Evolutionary conservation across 2,888 invertebrate genomes (phyloP), one percentile per base, ranked within the genome.

Genomic region (Polydesmus complanatus): DNA sequence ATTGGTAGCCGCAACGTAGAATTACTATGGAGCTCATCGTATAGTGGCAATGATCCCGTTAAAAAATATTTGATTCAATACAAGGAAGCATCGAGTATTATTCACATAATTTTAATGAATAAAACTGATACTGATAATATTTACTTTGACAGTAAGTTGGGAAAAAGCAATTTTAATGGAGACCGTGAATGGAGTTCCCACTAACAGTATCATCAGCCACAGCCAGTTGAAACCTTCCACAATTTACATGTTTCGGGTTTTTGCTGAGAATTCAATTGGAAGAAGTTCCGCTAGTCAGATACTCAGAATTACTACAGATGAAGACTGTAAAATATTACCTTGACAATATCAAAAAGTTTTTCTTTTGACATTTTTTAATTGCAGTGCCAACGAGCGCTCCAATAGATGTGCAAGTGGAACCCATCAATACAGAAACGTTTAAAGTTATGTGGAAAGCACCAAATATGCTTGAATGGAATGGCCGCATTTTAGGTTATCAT

Each of bases 191-290:
- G 52, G 52, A 5, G 52, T 52, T 22, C 19, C 22, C 52, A 21
- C 22, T 8, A 52, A 19, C 19, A 22, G 52, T 11, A 52, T 22
- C n/a, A n/a, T 52, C 3, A 52, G 11, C 5, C 19, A 37, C 3
- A 52, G 11, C 5, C 19, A 37, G 14, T 37, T 37, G 37, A 37
- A 5, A 37, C 37, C 37, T 8, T 37, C 14, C 14, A 37, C 37
- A 14, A 37, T 5, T 37, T 37, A 37, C 14, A 5, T 8, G 5
- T 37, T 37, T 37, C 5, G 37, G 14, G n/a, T 22, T 11, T 52
- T 22, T 52, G 71, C 73, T 3, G 70, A 70, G 60, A 74, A 74
- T 63, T 65, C 68, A 5, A 66, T 73, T 0, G 73, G 74, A 1
- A 64, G 67, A 22, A 70, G 74, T 51, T 63, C 62, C 18, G 68